These are phyloP conservation scores for Sphyrna mokarran DNA, from an alignment of 2,113 vertebrate genomes.

Conservation along the genomic window DNA sequence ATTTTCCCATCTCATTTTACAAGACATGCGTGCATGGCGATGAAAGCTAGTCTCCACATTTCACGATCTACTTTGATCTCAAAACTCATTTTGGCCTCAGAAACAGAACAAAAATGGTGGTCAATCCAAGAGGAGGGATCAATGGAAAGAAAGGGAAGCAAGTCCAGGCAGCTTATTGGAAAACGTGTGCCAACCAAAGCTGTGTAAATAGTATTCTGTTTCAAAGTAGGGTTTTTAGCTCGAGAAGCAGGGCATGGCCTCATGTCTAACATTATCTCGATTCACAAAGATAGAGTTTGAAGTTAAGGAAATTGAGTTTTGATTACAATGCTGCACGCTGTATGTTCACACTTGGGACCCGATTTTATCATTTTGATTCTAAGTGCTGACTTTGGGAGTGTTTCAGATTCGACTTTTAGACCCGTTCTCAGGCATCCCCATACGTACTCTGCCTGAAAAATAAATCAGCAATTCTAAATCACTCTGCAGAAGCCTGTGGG, in stretches of 20 bases:
- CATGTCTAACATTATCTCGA: background rate
- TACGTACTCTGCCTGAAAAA: too few relatives aligned
- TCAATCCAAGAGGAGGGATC: too few relatives aligned
- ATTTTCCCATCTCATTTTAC: background rate
- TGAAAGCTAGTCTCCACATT: background rate
- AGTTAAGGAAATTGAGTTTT: background rate
- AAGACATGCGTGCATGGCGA: too few relatives aligned
- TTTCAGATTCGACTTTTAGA: too few relatives aligned
- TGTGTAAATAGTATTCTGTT: background rate
- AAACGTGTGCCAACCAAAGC: background rate
- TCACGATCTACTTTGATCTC: background rate
- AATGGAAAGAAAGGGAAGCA: background rate
- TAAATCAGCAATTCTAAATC: too few relatives aligned
- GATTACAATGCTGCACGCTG: background rate
- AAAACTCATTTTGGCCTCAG: too few relatives aligned
- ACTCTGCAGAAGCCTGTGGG: too few relatives aligned
- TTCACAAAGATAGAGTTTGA: background rate
- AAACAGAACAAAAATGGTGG: too few relatives aligned
- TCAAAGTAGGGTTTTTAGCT: background rate
- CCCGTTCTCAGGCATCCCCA: too few relatives aligned
- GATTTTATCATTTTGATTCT: too few relatives aligned
- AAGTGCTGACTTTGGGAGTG: too few relatives aligned
- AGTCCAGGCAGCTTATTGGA: background rate
- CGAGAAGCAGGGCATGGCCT: background rate
- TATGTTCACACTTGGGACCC: too few relatives aligned